Evolutionary conservation across 2,888 invertebrate species (phyloP).

Genomic region (Creontiades dilutus): DNA sequence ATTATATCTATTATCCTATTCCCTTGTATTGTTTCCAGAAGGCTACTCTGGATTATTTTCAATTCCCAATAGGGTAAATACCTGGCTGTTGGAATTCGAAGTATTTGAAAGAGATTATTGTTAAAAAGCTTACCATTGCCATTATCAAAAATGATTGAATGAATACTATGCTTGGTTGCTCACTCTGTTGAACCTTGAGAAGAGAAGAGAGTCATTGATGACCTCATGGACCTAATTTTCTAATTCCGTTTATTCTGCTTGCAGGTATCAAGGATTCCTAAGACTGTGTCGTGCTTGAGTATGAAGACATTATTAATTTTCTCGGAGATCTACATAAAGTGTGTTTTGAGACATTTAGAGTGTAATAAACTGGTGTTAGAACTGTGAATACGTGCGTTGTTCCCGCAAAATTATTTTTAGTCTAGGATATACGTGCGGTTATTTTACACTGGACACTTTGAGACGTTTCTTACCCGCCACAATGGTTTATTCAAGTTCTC

Average conservation of each 20-base stretch:
- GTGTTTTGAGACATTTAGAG: slow-evolving; percentile 63
- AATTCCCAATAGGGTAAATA: too few species aligned
- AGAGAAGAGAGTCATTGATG: too few species aligned
- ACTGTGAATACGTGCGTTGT: slow-evolving; percentile 56
- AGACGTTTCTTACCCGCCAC: slow-evolving; percentile 56
- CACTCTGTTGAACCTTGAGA: too few species aligned
- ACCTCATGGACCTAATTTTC: background rate
- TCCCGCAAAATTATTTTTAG: slow-evolving; percentile 48
- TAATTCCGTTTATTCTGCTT: slow-evolving; percentile 4
- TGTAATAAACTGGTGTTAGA: slow-evolving; percentile 67
- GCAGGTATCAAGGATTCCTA: slow-evolving; percentile 43
- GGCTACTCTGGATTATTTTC: too few species aligned
- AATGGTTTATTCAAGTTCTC: slow-evolving; percentile 73
- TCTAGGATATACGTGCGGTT: slow-evolving; percentile 42
- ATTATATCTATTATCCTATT: too few species aligned
- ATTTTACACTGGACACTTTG: slow-evolving; percentile 1
- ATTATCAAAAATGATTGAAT: too few species aligned
- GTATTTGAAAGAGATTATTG: too few species aligned
- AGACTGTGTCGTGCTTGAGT: slow-evolving; percentile 58
- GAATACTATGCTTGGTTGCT: too few species aligned
- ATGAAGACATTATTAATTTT: slow-evolving; percentile 70
- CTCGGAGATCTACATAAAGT: slow-evolving; percentile 48
- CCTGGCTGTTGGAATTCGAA: too few species aligned
- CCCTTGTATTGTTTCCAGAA: too few species aligned
- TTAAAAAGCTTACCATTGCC: too few species aligned